Evolutionary conservation across 2,113 vertebrate genomes (phyloP), one percentile per base, ranked within the genome.

Genomic region (Orcinus orca): DNA sequence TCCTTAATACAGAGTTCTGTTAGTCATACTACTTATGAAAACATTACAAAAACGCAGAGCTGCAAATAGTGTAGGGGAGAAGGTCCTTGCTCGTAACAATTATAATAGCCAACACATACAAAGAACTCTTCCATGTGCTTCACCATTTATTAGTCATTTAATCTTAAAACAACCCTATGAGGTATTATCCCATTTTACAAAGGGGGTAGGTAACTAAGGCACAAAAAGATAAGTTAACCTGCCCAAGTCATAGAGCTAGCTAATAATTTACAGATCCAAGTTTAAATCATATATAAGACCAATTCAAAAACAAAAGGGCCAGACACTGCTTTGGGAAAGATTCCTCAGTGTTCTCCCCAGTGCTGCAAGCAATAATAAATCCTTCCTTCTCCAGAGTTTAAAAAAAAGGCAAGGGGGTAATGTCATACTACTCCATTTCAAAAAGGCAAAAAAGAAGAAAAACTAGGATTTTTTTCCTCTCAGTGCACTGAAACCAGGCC

Each of bases 1-100:
- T 90, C n/a, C 63, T 94, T 90, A 89, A 83, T 21, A 90, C n/a
- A 79, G 95, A 93, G n/a, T 83, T 93, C n/a, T 89, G 17, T 65
- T 95, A 80, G 60, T 90, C 10, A 73, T 38, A 71, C 3, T 90
- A 3, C 41, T 77, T 84, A 38, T n/a, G 15, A 93, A 79, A 92
- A 90, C 79, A 55, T 44, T 38, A 87, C 17, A 90, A 81, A 94
- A 89, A 88, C 50, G 14, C 58, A 90, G 50, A 68, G 33, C 0
- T 77, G 1, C 55, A 81, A 83, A 95, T 12, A 80, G 6, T 80
- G 5, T 29, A 29, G 18, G 44, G 41, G 36, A 94, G 73, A 93
- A 96, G 79, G 33, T 70, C 67, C 36, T 65, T 94, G 68, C 47
- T 93, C 93, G 1, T 41, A 93, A 67, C 41, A 93, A 94, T 10